A percentile compares a stretch with the other conserved stretches of the same genome.
Evolutionary conservation across 2,797 vertebrate species (phyloP).

Genomic region (Heterohyrax brucei): DNA sequence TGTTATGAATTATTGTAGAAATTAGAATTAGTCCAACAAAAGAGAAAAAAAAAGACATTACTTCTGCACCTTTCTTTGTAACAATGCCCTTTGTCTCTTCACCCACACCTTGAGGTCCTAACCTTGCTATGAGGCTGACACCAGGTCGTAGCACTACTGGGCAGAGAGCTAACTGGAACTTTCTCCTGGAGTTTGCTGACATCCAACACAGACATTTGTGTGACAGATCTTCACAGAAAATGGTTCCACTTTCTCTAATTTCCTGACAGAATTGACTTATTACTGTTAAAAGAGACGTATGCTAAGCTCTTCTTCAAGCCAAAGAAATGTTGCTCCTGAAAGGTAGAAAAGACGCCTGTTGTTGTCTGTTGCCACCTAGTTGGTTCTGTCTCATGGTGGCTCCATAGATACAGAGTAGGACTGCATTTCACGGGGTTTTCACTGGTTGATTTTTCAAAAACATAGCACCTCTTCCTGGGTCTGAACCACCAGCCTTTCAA

Average conservation of each 20-base stretch:
- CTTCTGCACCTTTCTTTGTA: constrained; percentile 75
- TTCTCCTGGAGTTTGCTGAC: background rate
- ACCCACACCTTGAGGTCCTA: constrained; percentile 80
- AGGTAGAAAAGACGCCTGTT: background rate
- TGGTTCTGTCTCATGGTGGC: accelerated
- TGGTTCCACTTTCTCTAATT: background rate
- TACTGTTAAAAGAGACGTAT: accelerated
- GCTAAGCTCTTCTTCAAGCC: background rate
- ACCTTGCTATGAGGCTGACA: constrained; percentile 82
- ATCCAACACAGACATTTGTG: background rate
- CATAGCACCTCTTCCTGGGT: background rate
- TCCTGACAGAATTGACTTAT: background rate
- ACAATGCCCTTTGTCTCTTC: constrained; percentile 76
- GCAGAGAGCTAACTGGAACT: constrained; percentile 35
- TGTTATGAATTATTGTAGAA: constrained; percentile 86
- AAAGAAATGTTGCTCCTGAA: accelerated
- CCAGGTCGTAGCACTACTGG: constrained; percentile 65
- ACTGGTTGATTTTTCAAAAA: background rate
- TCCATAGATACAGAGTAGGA: background rate
- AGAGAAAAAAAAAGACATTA: constrained; percentile 82
- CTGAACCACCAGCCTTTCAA: background rate
- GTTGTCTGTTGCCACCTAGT: background rate
- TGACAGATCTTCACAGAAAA: accelerated
- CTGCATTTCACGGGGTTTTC: background rate
- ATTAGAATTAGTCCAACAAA: constrained; percentile 87